Evolutionary conservation across 2,888 invertebrate genomes (phyloP), one percentile per base, ranked within the genome.

Genomic region (Morinoia aosen): DNA sequence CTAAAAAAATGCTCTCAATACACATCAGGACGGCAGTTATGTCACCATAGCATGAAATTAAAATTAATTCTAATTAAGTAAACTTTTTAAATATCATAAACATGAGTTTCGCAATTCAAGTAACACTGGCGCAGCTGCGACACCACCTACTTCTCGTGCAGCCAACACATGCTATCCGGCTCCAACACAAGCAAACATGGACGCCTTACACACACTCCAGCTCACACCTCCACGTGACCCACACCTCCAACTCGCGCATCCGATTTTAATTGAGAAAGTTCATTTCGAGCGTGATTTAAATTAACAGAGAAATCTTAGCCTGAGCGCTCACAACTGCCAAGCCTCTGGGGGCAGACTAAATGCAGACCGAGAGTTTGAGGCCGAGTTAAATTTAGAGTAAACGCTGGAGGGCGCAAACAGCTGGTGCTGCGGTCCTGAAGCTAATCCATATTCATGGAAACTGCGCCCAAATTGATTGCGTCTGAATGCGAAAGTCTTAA

Each of bases 391-490:
- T 61, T 76, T 33, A 33, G 33, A 33, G 76, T 19, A 33, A 33
- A 76, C 76, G 25, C 33, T 76, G 25, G 76, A 33, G 33, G 25
- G 57, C 57, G 33, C 93, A n/a, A 57, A 57, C 93, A 93, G 57
- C 57, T 19, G 56, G 5, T 16, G 57, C 93, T 25, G 11, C 33
- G 93, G 57, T 93, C 19, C 33, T 57, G 58, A 8, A 0, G n/a
- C 57, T 93, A 93, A 93, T 93, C 93, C 93, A 93, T 93, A 93
- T 93, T 56, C 93, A 93, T 93, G 93, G 57, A 12, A 56, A 93
- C 93, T 25, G 57, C 56, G 93, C 14, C 19, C 33, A 93, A 93
- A 93, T 93, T 57, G 93, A 93, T 93, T 93, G 93, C 39, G 48
- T 93, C 93, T 57, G 57, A 56, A 93, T 33, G 33, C 93, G 57